Percentiles rank a stretch among this genome's conserved stretches.
phyloP scores from a whole-genome alignment of 2,888 invertebrate genomes.

The Drosophila atripex region DNA sequence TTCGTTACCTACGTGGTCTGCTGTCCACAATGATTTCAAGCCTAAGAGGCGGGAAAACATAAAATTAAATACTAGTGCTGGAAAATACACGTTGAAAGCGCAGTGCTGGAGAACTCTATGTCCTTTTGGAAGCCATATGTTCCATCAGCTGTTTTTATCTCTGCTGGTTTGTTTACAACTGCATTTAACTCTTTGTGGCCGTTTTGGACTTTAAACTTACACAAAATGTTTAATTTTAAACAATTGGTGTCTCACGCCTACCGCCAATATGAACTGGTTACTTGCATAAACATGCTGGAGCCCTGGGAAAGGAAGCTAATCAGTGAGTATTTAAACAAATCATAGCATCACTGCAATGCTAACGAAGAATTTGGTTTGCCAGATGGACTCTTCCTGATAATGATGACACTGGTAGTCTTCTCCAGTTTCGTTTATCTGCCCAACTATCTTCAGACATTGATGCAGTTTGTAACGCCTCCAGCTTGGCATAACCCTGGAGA shows the following conservation, averaged over 20 bases:
- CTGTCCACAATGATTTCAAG: background rate
- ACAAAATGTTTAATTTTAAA: slow-evolving; percentile 59
- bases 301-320: slow-evolving; percentile 84
- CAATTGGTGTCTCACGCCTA: slow-evolving; percentile 76
- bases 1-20: too few relatives aligned
- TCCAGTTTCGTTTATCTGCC: slow-evolving; percentile 86
- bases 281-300: slow-evolving; percentile 85
- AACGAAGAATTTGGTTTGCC: slow-evolving; percentile 8
- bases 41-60: background rate
- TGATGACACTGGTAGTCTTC: slow-evolving; percentile 85
- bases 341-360: background rate
- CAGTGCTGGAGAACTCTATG: background rate
- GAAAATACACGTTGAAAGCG: background rate
- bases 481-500: slow-evolving; percentile 40
- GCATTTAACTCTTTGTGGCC: background rate
- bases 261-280: slow-evolving; percentile 84
- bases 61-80: background rate
- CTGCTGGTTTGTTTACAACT: slow-evolving; percentile 1
- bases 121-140: background rate
- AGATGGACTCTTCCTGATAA: slow-evolving; percentile 85
- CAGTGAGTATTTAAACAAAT: slow-evolving; percentile 72
- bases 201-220: slow-evolving; percentile 28
- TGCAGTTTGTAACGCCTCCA: slow-evolving; percentile 78
- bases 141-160: background rate
- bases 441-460: slow-evolving; percentile 84